These are phyloP conservation scores for Umimayanthus chanpuru DNA, from an alignment of 92 coral and sea anemone species.

Conservation along the genomic window DNA sequence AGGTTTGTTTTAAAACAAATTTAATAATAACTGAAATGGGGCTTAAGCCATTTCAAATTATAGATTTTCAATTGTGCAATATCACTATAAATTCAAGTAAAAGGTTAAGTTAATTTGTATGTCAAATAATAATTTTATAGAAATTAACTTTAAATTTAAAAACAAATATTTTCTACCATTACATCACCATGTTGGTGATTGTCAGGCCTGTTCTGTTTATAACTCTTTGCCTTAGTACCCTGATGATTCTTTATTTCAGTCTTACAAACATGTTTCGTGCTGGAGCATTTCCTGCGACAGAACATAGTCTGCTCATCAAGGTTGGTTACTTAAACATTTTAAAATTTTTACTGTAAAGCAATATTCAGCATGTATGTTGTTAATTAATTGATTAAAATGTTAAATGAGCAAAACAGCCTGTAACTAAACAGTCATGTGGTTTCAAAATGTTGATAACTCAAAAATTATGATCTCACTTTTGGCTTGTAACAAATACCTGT, in stretches of 20 bases:
- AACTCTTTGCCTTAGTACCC: not conserved
- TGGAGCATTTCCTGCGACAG: conserved; percentile 79
- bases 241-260: conserved; percentile 41
- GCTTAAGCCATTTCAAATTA: too few relatives aligned
- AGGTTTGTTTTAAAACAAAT: too few relatives aligned
- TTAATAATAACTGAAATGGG: too few relatives aligned
- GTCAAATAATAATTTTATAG: not conserved
- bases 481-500: too few relatives aligned
- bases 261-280: conserved; percentile 93
- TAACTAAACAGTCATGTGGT: too few relatives aligned
- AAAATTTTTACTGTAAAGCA: not conserved
- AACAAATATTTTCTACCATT: not conserved
- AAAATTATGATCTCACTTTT: too few relatives aligned
- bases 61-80: too few relatives aligned
- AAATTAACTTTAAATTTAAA: not conserved
- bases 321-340: conserved; percentile 36
- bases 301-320: conserved; percentile 82
- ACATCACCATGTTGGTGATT: not conserved
- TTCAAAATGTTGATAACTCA: too few relatives aligned
- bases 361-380: too few relatives aligned
- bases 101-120: not conserved
- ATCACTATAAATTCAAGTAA: too few relatives aligned
- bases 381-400: too few relatives aligned
- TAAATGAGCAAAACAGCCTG: too few relatives aligned
- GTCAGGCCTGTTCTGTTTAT: not conserved